Percentiles rank a stretch among this genome's conserved stretches.
Evolutionary conservation across 2,888 invertebrate species (phyloP).

Genomic region (Xanthia togata): DNA sequence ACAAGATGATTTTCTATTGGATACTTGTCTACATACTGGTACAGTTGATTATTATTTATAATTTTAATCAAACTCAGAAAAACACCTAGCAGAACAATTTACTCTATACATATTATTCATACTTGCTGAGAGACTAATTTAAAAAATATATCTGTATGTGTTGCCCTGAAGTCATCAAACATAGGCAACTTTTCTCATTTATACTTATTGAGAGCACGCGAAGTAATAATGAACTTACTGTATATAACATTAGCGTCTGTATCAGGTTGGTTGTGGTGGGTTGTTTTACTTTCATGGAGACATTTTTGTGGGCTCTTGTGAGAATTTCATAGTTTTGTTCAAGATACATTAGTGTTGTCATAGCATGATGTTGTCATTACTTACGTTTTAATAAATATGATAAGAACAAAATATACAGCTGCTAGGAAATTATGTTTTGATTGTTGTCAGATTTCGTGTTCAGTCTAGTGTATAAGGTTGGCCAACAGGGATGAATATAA

Average conservation of each 20-base stretch:
- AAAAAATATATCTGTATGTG: constrained; percentile 59
- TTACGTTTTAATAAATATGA: constrained; percentile 6
- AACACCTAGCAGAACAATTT: constrained; percentile 26
- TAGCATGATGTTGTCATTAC: constrained; percentile 13
- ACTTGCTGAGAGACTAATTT: constrained; percentile 54
- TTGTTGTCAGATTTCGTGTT: not conserved
- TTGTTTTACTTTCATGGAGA: constrained; percentile 7
- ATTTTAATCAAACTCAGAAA: constrained; percentile 12
- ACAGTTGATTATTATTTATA: not conserved
- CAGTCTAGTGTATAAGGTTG: not conserved
- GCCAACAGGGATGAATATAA: not conserved
- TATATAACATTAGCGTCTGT: constrained; percentile 19
- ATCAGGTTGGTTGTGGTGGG: constrained; percentile 34
- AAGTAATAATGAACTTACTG: constrained; percentile 41
- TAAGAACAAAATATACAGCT: not conserved
- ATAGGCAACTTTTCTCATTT: constrained; percentile 70
- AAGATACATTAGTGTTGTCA: constrained; percentile 30
- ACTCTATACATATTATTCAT: constrained; percentile 44
- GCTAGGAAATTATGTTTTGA: not conserved
- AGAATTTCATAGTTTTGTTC: constrained; percentile 21
- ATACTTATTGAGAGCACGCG: constrained; percentile 47
- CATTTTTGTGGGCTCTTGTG: constrained; percentile 36
- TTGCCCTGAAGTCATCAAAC: constrained; percentile 62
- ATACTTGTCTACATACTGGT: not conserved
- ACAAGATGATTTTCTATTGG: not conserved